Base-by-base conservation (phyloP, 2,888 invertebrate genomes). In the Cantharis lateralis region DNA sequence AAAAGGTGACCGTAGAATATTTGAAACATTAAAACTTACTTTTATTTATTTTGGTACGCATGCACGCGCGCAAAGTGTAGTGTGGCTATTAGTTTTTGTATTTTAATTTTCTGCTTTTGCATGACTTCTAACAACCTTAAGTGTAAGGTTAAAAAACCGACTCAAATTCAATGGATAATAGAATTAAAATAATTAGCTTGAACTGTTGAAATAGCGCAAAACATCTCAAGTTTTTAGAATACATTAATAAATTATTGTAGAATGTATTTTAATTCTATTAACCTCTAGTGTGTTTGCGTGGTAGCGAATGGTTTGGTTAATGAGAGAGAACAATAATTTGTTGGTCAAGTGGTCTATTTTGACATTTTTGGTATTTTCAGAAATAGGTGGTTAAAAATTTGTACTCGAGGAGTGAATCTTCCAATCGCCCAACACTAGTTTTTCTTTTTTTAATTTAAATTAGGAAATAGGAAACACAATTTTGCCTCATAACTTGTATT, bases 1-100 rank as follows among this genome's bases (percentile, higher is more conserved):
- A 68, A 77, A 87, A 86, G 84, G 86, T 87, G 79, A 81, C 86
- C 80, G 87, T 87, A 80, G 86, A 87, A 83, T 80, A 83, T 77
- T 83, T 87, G 80, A 85, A 87, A 83, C 80, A 82, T 77, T 78
- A 84, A 84, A 82, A 84, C 83, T 82, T 26, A 70, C 20, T 70
- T 70, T 28, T 70, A 62, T 64, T 74, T 63, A 69, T 20, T 76
- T 26, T 62, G 16, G 10, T 62, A 16, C 48, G 3, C 11, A 10
- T 64, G 18, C 13, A 10, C 15, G 62, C 11, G 18, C n/a, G 71
- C 24, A 24, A 62, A 20, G 24, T 48, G 13, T n/a, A 48, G 2
- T 2, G 28, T 13, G 32, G 32, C n/a, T 48, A 2, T 32, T 32
- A 4, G 32, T 11, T 32, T 32, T 32, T 13, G 11, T 32, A 28